Base-by-base conservation (phyloP, 2,113 vertebrate genomes). In the Trachemys scripta region DNA sequence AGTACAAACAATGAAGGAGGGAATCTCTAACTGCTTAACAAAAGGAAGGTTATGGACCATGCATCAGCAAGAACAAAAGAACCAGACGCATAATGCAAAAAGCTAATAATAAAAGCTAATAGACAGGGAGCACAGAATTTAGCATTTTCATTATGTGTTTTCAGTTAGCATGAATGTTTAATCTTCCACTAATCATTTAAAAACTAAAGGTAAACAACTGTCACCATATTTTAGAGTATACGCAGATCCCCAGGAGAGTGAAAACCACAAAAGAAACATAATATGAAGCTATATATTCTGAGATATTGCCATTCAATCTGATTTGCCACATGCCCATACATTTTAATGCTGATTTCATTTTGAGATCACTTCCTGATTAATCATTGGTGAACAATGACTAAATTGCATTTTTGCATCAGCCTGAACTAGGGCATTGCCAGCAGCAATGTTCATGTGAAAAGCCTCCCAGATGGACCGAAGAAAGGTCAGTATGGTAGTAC, bases 201-300 rank as follows among this genome's bases (percentile, higher is more conserved):
- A 96, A 97, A 93, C 91, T 94, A 96, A 62, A 96, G 95, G 95
- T 95, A 97, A 97, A 97, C 81, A 54, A 65, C 7, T 85, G 49
- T 95, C 62, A 25, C 83, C 83, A 85, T 95, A 96, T 83, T 94
- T 80, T 29, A 90, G 85, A 95, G 90, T 94, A 88, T 92, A 88
- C 79, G 81, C 47, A 1, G 47, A 80, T 87, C 88, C 97, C 96
- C 97, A 95, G 62, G 96, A 96, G 97, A 96, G 90, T 29, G 80
- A 72, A 95, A 96, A 19, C 12, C 87, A 97, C 96, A 97, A 96
- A 97, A 95, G 96, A 93, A 96, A 94, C 85, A 94, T 85, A 97
- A 96, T 92, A 90, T 51, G 93, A 97, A 90, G 96, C 93, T 93
- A 97, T 97, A 97, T 97, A 97, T 97, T 96, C 93, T 94, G 92